A percentile compares a stretch with the other conserved stretches of the same genome.
Conservation (phyloP, 2,888 invertebrate species). For the Acleris literana region DNA sequence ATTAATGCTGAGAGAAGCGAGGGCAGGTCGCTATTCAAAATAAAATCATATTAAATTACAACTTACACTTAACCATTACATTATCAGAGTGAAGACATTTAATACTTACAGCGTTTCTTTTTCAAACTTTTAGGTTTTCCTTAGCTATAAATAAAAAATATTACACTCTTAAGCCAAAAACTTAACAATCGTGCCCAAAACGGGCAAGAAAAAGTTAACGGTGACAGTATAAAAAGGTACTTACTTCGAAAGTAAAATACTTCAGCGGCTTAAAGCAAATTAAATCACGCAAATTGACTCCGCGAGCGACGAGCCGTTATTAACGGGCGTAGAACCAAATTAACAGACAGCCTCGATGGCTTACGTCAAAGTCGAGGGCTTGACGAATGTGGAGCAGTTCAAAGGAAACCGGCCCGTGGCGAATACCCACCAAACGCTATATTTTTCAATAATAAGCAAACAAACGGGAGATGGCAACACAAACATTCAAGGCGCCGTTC, state of each 20-base stretch:
- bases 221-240: background rate
- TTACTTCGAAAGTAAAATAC: conserved; percentile 16
- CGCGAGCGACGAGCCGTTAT: conserved; percentile 17
- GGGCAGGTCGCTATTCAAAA: too few species aligned
- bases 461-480: conserved; percentile 60
- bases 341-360: conserved; percentile 16
- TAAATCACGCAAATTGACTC: conserved; percentile 28
- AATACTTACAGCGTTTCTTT: too few species aligned
- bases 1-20: too few species aligned
- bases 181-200: background rate
- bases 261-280: conserved; percentile 22
- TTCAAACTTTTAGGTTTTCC: too few species aligned
- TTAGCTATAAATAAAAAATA: too few species aligned
- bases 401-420: conserved; percentile 57
- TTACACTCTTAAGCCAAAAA: background rate
- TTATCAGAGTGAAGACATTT: too few species aligned
- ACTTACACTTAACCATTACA: too few species aligned
- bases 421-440: conserved; percentile 66
- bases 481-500: conserved; percentile 54
- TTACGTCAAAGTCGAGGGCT: conserved; percentile 23
- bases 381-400: conserved; percentile 51
- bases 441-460: conserved; percentile 74
- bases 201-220: background rate
- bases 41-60: too few species aligned
- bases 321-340: conserved; percentile 22